phyloP scores from a whole-genome alignment of 2,888 invertebrate genomes.

The Aspidiotus rigidus region DNA sequence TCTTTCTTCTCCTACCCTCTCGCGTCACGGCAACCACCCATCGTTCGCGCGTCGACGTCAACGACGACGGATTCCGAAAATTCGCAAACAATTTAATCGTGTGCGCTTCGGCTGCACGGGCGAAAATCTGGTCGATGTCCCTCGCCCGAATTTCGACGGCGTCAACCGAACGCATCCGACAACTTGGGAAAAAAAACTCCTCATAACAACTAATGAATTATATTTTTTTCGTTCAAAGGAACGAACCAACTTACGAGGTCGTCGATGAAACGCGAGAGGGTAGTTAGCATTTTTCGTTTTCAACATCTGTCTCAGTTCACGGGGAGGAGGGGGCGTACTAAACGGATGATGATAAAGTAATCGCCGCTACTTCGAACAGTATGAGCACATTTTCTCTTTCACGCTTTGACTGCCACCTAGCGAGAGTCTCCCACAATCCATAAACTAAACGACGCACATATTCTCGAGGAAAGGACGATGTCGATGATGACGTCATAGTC shows the following conservation, averaged over 20 bases:
- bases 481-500: no score
- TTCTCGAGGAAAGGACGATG: no score
- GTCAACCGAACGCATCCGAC: constrained; percentile 9
- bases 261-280: no score
- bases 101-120: neutral
- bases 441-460: no score
- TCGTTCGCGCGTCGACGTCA: neutral
- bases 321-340: neutral
- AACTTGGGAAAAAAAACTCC: neutral
- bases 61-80: neutral
- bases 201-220: constrained; percentile 4
- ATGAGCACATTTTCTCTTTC: constrained; percentile 3
- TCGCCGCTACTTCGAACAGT: neutral
- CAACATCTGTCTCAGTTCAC: neutral
- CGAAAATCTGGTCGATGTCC: constrained; percentile 13
- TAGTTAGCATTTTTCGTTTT: no score
- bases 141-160: neutral
- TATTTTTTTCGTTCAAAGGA: neutral
- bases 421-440: constrained; percentile 4
- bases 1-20: neutral
- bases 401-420: constrained; percentile 18
- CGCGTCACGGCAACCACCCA: neutral
- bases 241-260: neutral
- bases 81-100: neutral
- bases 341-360: neutral